phyloP scores from a whole-genome alignment of 2,113 vertebrate species.

The Cheirogaleus medius region DNA sequence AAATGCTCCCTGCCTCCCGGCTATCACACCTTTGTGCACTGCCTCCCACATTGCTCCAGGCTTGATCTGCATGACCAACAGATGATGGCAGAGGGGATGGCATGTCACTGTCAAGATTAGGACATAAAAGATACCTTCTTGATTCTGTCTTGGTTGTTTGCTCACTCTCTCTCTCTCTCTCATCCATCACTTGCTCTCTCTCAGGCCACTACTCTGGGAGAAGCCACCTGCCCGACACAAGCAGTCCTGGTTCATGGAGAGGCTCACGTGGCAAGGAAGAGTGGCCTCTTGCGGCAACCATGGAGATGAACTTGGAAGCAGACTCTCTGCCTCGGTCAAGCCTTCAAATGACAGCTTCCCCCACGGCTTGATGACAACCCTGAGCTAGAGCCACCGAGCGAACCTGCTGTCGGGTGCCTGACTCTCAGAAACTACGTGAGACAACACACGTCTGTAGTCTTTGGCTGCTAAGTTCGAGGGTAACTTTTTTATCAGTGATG shows the following conservation, averaged over 20 bases:
- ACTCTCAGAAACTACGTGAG: background rate
- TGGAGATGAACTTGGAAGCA: background rate
- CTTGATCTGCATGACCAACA: background rate
- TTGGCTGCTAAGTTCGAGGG: background rate
- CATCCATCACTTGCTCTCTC: background rate
- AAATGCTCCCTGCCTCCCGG: background rate
- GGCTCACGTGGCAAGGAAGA: background rate
- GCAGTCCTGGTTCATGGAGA: background rate
- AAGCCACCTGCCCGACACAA: background rate
- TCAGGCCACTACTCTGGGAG: background rate
- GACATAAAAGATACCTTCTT: background rate
- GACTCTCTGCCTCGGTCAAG: background rate
- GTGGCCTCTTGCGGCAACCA: background rate
- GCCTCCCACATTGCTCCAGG: background rate
- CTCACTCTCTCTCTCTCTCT: background rate
- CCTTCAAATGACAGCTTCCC: background rate
- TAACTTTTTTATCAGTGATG: background rate
- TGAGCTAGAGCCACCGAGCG: rapidly evolving
- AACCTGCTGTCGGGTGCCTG: background rate
- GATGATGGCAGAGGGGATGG: no score
- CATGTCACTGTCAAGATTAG: no score
- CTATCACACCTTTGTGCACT: rapidly evolving
- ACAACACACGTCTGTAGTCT: rapidly evolving
- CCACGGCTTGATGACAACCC: no score
- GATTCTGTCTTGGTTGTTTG: background rate